A percentile compares a stretch with the other conserved stretches of the same genome.
phyloP scores from a whole-genome alignment of 2,888 invertebrate genomes.

The Tenthredo notha region DNA sequence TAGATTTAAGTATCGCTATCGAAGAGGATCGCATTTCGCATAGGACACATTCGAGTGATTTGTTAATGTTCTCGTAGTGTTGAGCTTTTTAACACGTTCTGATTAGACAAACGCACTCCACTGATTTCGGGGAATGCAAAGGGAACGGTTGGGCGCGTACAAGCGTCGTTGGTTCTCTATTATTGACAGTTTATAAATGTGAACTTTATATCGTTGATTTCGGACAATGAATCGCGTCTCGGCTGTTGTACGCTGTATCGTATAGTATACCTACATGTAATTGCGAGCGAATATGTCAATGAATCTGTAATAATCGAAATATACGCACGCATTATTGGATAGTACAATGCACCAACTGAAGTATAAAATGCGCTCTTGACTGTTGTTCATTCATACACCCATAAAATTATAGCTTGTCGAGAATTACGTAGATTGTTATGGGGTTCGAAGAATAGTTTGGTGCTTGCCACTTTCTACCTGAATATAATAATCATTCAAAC shows the following conservation, averaged over 20 bases:
- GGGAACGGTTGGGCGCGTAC: neutral
- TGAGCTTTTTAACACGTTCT: neutral
- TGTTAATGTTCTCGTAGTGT: neutral
- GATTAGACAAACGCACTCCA: neutral
- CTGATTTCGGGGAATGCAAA: neutral
- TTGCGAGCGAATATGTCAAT: neutral
- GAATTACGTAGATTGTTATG: neutral
- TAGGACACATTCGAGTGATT: neutral
- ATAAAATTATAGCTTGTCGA: neutral
- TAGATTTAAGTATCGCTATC: neutral
- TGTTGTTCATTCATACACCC: neutral
- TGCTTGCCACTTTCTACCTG: neutral
- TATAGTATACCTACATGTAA: neutral
- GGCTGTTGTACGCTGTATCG: neutral
- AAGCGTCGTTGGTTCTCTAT: neutral
- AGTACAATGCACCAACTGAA: neutral
- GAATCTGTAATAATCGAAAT: neutral
- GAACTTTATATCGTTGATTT: neutral
- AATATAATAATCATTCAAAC: neutral
- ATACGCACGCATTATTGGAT: neutral
- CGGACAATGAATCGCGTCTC: neutral
- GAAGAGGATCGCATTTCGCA: neutral
- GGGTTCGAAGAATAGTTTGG: neutral
- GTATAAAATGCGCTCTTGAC: neutral
- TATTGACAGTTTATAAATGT: neutral